phyloP scores from a whole-genome alignment of 2,113 vertebrate genomes.

The Mesoclemmys tuberculata region DNA sequence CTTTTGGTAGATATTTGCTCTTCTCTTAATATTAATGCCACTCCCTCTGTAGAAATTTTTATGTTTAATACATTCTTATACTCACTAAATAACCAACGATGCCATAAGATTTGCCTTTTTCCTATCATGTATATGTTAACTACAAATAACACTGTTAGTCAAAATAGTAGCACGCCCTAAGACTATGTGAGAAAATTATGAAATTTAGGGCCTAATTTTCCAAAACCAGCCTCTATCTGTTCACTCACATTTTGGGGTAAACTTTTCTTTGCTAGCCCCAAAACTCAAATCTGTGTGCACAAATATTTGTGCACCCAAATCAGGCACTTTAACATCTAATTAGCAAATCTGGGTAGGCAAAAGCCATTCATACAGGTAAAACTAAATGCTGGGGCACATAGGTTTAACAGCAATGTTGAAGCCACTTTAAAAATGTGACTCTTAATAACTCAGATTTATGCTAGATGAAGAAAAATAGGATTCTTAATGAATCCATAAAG shows the following conservation, averaged over 20 bases:
- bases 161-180: not conserved
- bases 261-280: not conserved
- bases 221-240: not conserved
- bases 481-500: slow-evolving; percentile 17
- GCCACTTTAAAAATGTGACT: slow-evolving; percentile 64
- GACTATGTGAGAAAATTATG: not conserved
- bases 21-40: not conserved
- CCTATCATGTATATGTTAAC: slow-evolving; percentile 20
- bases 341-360: slow-evolving; percentile 49
- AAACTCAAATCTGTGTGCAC: slow-evolving; percentile 31
- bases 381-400: slow-evolving; percentile 60
- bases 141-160: not conserved
- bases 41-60: not conserved
- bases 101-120: not conserved
- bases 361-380: slow-evolving; percentile 67
- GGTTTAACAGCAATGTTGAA: slow-evolving; percentile 61
- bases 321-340: slow-evolving; percentile 35
- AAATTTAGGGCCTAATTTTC: slow-evolving; percentile 12
- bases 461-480: slow-evolving; percentile 47
- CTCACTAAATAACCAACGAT: not conserved
- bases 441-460: slow-evolving; percentile 55
- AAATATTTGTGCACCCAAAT: slow-evolving; percentile 42
- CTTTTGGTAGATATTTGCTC: not conserved
- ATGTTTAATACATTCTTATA: not conserved
- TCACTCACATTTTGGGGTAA: not conserved